phyloP scores from a whole-genome alignment of 1,140 invertebrate genomes.

The Holcopasites calliopsidis region DNA sequence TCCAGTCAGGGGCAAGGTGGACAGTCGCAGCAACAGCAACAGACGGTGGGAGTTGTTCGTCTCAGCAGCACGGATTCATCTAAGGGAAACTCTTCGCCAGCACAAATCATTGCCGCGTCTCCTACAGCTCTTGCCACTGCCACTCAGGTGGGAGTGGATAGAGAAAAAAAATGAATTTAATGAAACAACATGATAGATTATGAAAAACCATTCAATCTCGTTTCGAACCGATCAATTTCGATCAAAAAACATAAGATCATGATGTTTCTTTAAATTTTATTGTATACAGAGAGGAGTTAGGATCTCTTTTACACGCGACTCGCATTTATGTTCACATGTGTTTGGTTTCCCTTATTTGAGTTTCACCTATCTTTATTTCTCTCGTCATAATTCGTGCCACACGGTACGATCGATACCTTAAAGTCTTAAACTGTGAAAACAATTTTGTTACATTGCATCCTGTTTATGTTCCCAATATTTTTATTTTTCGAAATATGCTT shows the following conservation, averaged over 20 bases:
- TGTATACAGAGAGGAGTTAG: conserved; percentile 33
- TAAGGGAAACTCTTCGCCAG: conserved; percentile 80
- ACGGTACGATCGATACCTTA: too few species aligned
- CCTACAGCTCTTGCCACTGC: conserved; percentile 82
- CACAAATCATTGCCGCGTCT: conserved; percentile 81
- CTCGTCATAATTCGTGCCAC: conserved; percentile 11
- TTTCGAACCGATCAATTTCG: background rate
- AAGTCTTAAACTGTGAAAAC: background rate
- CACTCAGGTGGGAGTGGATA: conserved; percentile 85
- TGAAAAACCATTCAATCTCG: background rate
- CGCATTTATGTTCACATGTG: conserved; percentile 63
- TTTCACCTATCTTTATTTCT: conserved; percentile 58
- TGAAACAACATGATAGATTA: conserved; percentile 32
- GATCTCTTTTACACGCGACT: conserved; percentile 44
- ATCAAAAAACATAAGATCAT: background rate
- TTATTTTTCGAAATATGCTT: background rate
- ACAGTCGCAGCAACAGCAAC: conserved; percentile 73
- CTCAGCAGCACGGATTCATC: conserved; percentile 81
- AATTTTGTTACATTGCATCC: conserved; percentile 6
- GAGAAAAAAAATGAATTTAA: conserved; percentile 54
- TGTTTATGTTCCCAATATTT: conserved; percentile 27
- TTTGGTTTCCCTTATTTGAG: conserved; percentile 80
- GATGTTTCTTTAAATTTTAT: conserved; percentile 40
- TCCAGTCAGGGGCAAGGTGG: conserved; percentile 70
- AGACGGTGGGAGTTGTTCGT: conserved; percentile 84